Percentiles rank a stretch among this genome's conserved stretches.
These are phyloP conservation scores for Schizaphis graminum DNA, from an alignment of 2,888 invertebrate species.

Conservation along the genomic window DNA sequence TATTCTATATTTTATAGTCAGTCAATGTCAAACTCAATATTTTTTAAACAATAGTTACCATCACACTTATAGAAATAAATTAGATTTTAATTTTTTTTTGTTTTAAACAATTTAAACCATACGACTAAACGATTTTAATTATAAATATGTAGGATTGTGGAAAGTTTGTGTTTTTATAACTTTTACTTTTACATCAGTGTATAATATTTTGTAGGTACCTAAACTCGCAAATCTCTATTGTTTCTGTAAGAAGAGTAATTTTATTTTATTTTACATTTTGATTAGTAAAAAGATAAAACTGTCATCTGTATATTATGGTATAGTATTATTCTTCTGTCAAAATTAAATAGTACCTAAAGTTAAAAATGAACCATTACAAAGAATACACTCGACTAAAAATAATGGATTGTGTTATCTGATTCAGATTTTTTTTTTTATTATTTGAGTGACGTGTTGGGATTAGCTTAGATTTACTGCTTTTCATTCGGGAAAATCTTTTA, in stretches of 20 bases:
- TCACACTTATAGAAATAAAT: neutral
- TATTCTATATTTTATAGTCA: neutral
- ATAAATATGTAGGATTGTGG: no score
- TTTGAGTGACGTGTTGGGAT: neutral
- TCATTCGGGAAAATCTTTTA: neutral
- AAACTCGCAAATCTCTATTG: neutral
- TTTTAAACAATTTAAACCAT: neutral
- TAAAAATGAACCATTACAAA: neutral
- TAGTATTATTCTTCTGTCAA: neutral
- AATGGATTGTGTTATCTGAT: neutral
- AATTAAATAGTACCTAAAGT: neutral
- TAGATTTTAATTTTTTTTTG: neutral
- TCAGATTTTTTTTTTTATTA: neutral
- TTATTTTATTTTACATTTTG: neutral
- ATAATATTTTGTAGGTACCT: neutral
- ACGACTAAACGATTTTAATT: neutral
- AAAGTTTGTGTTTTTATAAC: no score
- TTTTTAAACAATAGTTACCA: neutral
- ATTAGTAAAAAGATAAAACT: neutral
- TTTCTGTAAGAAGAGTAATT: neutral
- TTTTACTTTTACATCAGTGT: no score
- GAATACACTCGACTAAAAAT: neutral
- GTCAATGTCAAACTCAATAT: neutral
- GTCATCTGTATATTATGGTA: neutral
- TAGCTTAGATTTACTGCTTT: neutral